Percentiles rank a stretch among this genome's conserved stretches.
Conservation (phyloP, 2,888 invertebrate genomes). For the Myopa tessellatipennis region DNA sequence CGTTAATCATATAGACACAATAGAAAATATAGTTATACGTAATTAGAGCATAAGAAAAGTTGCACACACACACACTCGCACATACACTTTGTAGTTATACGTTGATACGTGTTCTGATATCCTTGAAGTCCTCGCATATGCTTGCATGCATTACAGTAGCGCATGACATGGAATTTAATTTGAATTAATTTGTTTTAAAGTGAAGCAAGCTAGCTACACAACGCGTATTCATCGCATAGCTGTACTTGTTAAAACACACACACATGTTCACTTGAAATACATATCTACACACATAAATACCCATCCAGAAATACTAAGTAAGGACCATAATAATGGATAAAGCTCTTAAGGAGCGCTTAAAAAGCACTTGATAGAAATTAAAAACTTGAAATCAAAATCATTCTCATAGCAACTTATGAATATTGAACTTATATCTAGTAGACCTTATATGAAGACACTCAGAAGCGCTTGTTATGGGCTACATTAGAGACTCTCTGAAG, state of each 20-base stretch:
- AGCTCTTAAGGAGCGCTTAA: neutral
- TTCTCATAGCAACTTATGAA: too few species aligned
- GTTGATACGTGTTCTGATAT: neutral
- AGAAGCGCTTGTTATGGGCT: neutral
- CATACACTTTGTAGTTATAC: too few species aligned
- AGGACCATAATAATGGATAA: neutral
- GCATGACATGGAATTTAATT: conserved; percentile 25
- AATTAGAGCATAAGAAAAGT: too few species aligned
- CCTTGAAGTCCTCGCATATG: conserved; percentile 1
- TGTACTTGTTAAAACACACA: neutral
- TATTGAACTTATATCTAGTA: too few species aligned
- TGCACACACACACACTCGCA: neutral
- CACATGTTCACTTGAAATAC: neutral
- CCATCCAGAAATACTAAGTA: neutral
- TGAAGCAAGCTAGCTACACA: neutral
- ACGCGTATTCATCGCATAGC: neutral
- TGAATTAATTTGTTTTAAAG: conserved; percentile 25
- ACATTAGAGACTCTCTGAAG: too few species aligned
- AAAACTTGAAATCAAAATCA: too few species aligned
- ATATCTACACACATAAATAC: neutral
- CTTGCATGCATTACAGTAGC: neutral
- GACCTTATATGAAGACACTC: too few species aligned
- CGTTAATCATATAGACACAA: too few species aligned
- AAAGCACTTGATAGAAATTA: neutral
- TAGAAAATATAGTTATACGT: too few species aligned